phyloP scores from a whole-genome alignment of 1,140 invertebrate genomes.

The Lepidotrigona ventralis region DNA sequence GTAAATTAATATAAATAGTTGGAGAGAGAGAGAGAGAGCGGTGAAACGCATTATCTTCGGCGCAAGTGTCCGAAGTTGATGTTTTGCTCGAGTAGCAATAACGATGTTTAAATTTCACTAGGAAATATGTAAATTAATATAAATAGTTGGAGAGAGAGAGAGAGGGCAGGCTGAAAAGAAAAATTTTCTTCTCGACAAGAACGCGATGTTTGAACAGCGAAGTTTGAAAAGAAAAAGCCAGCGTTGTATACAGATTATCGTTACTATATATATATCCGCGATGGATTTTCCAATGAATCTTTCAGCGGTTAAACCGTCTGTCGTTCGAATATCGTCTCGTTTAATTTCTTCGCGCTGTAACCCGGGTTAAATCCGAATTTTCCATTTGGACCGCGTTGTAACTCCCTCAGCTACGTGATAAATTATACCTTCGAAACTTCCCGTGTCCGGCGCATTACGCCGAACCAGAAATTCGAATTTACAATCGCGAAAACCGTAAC shows the following conservation, averaged over 20 bases:
- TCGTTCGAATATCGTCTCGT: not conserved
- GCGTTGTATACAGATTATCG: too few species aligned
- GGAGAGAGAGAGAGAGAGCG: too few species aligned
- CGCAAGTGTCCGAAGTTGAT: not conserved
- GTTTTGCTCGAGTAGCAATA: not conserved
- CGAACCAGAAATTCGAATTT: constrained; percentile 21
- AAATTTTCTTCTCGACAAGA: not conserved
- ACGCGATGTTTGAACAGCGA: not conserved
- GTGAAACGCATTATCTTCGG: not conserved
- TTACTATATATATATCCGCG: not conserved
- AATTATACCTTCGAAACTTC: constrained; percentile 10
- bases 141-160: too few species aligned
- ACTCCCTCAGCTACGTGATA: constrained; percentile 2
- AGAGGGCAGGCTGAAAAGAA: not conserved
- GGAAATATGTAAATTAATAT: not conserved
- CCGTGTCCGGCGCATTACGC: constrained; percentile 1
- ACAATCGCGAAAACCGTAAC: constrained; percentile 31
- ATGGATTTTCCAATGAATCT: not conserved
- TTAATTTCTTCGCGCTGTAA: not conserved
- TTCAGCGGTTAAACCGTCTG: not conserved
- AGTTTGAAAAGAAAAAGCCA: not conserved
- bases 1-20: not conserved
- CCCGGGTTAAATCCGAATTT: not conserved
- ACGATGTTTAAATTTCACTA: not conserved
- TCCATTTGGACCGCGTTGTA: not conserved